phyloP scores from a whole-genome alignment of 2,797 vertebrate species.

The Sciaenops ocellatus region DNA sequence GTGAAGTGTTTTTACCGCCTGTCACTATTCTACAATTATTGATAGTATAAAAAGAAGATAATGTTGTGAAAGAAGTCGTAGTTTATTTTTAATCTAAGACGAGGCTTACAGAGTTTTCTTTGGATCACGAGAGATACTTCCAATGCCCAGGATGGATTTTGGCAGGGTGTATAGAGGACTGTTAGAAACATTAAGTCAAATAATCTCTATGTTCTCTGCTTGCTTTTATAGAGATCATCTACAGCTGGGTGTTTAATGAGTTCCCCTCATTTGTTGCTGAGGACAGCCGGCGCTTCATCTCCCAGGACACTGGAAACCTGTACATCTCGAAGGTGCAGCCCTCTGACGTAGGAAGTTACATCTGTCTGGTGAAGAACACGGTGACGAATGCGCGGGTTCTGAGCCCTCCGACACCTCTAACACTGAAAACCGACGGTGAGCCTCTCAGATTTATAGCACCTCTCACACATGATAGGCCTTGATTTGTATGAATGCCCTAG shows the following conservation, averaged over 20 bases:
- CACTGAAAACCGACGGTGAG: slow-evolving; percentile 95
- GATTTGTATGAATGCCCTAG: slow-evolving; percentile 31
- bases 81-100: background rate
- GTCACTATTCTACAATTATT: background rate
- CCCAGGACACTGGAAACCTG: slow-evolving; percentile 96
- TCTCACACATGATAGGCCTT: slow-evolving; percentile 1
- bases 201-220: slow-evolving; percentile 22
- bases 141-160: background rate
- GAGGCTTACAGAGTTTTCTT: background rate
- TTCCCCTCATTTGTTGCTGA: slow-evolving; percentile 97
- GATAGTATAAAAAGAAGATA: background rate
- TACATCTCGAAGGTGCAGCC: slow-evolving; percentile 98
- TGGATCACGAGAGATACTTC: background rate
- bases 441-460: slow-evolving; percentile 15
- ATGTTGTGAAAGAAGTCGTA: background rate
- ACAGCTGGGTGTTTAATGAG: slow-evolving; percentile 98
- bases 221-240: slow-evolving; percentile 91
- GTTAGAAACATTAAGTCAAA: slow-evolving; percentile 1
- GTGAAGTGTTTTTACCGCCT: background rate
- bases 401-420: slow-evolving; percentile 96
- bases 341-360: slow-evolving; percentile 98
- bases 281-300: slow-evolving; percentile 98
- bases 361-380: slow-evolving; percentile 96
- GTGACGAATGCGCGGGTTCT: slow-evolving; percentile 94
- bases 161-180: background rate